These are phyloP conservation scores for Odontesthes bonariensis DNA, from an alignment of 2,113 vertebrate genomes.

Conservation along the genomic window DNA sequence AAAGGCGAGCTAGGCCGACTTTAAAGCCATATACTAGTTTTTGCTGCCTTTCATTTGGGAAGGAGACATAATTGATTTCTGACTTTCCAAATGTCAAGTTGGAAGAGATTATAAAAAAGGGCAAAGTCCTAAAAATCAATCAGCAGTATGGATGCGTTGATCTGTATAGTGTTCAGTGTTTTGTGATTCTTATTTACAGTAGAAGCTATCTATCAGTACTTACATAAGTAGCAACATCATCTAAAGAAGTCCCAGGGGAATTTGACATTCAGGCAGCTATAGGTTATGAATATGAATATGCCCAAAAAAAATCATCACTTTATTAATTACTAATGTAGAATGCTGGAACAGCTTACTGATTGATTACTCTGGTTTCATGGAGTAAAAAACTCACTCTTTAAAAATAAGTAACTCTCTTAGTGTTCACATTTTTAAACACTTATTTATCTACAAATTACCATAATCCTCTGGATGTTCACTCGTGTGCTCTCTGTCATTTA, in stretches of 20 bases:
- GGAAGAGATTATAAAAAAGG: constrained; percentile 71
- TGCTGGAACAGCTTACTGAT: constrained; percentile 39
- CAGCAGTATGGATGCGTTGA: constrained; percentile 48
- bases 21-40: constrained; percentile 79
- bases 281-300: background rate
- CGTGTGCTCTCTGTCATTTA: constrained; percentile 79
- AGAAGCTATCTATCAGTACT: constrained; percentile 29
- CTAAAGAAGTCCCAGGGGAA: constrained; percentile 54
- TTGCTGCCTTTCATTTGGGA: constrained; percentile 80
- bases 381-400: constrained; percentile 27
- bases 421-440: constrained; percentile 78
- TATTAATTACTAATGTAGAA: constrained; percentile 7
- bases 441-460: constrained; percentile 85
- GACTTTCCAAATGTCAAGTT: constrained; percentile 82
- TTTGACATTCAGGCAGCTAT: constrained; percentile 12
- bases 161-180: constrained; percentile 46
- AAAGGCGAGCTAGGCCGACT: constrained; percentile 81
- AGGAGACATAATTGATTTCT: constrained; percentile 81
- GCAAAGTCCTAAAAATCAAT: constrained; percentile 69
- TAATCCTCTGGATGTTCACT: constrained; percentile 84
- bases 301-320: constrained; percentile 1
- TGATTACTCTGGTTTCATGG: constrained; percentile 23
- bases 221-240: constrained; percentile 8
- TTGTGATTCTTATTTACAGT: constrained; percentile 41
- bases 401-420: constrained; percentile 66